Base-by-base conservation (phyloP, 1,140 invertebrate species). In the Solen grandis region DNA sequence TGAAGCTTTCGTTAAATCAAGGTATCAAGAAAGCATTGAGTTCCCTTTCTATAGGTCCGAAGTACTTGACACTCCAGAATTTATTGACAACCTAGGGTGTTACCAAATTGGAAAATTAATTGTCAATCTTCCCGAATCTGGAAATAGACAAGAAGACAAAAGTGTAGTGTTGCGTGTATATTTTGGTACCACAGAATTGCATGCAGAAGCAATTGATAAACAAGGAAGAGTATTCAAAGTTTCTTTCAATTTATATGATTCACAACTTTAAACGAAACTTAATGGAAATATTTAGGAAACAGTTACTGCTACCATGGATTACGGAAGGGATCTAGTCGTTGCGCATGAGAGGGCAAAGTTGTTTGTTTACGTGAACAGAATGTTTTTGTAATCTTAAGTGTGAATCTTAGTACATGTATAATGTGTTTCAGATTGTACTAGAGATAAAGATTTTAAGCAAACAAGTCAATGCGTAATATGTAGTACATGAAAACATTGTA, bases 31-130 rank as follows among this genome's bases (percentile, higher is more conserved):
- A 22, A 19, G 33, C 16, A 69, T 79, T 1, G 76, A 69, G 13
- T 70, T 79, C 55, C 76, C 76, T 5, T 79, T 79, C 35, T 79
- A 79, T 57, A 59, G 66, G 29, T 68, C 76, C 14, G 62, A 63
- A 5, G 52, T 52, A 5, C 3, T n/a, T 13, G 22, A 55, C 5
- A 10, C 31, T 2, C 76, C 76, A 33, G 8, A 8, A n/a, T 69
- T 59, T 31, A 59, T 79, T 31, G 54, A 55, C 50, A 66, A 79
- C 5, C 31, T 59, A n/a, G 66, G 55, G 1, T 79, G 76, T 36
- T 50, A 57, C 52, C 50, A 50, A 8, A 62, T 79, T 16, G 76
- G 76, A 25, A 57, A 52, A 41, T 55, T 76, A 50, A 54, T 16
- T 14, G 74, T 76, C 8, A 27, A 50, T 19, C 25, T 66, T 29